Base-by-base conservation (phyloP, 2,888 invertebrate genomes). In the Parochlus steinenii region DNA sequence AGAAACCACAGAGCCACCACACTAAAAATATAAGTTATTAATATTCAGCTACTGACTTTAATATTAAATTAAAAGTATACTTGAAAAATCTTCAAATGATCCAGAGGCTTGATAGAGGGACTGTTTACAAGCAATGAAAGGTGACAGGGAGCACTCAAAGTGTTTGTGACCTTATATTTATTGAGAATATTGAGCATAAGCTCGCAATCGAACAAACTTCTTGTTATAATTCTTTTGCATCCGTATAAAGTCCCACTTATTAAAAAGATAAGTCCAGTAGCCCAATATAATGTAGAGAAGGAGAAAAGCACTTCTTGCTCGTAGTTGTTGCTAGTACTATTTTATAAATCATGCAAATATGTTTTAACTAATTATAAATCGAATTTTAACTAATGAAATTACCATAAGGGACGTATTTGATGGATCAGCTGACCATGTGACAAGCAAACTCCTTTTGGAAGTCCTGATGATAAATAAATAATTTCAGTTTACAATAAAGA, bases 401-500 rank as follows among this genome's bases (percentile, higher is more conserved):
- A 7, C 25, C 25, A 3, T 5, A 17, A n/a, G 8, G 25, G 23
- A 6, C 4, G 3, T 3, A 24, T 5, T 6, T n/a, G 24, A n/a
- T 10, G 6, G 17, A 32, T 5, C 2, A 32, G 3, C 18, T 32
- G 15, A 12, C 8, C 10, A 8, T 37, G 31, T 7, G 31, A 31
- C 16, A 23, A 31, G 10, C 31, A 26, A 22, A 37, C 20, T n/a
- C 37, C 37, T 37, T 37, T 37, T 6, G 19, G 31, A 8, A 14
- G 18, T 14, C 37, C n/a, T n/a, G n/a, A n/a, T n/a, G n/a, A n/a
- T n/a, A n/a, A n/a, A n/a, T n/a, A n/a, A n/a, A n/a, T n/a, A n/a
- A n/a, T n/a, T n/a, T n/a, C n/a, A n/a, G n/a, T n/a, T n/a, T n/a
- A n/a, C n/a, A n/a, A n/a, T n/a, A n/a, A n/a, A n/a, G n/a, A n/a